Percentiles rank a stretch among this genome's conserved stretches.
Conservation (phyloP, 2,113 vertebrate species). For the Hucho hucho region DNA sequence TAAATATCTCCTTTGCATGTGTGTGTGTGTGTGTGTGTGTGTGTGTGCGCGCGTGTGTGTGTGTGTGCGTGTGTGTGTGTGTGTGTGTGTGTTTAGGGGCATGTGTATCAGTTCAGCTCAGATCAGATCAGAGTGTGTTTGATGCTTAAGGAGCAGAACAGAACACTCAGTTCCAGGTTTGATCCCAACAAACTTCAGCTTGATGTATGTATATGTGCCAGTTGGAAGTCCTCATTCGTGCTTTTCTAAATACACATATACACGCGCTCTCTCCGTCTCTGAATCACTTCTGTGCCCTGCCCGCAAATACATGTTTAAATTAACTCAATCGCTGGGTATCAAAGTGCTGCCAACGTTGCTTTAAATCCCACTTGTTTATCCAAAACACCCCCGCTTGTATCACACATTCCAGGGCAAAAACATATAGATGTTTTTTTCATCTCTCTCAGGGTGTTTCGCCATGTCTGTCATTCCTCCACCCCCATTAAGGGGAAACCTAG, state of each 20-base stretch:
- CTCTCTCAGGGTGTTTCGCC: conserved; percentile 33
- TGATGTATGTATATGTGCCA: conserved; percentile 2
- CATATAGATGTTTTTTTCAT: not conserved
- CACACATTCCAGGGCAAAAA: no score
- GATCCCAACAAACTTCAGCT: not conserved
- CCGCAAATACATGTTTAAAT: conserved; percentile 26
- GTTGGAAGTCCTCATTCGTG: conserved; percentile 21
- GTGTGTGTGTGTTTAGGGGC: not conserved
- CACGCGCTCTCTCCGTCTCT: not conserved
- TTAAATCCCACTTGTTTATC: conserved; percentile 48
- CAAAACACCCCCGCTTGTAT: not conserved
- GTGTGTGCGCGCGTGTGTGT: not conserved
- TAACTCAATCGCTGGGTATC: conserved; percentile 26
- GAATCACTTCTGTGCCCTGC: not conserved
- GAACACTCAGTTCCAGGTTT: not conserved
- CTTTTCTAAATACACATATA: conserved; percentile 11
- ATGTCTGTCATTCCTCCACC: not conserved
- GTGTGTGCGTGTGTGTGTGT: conserved; percentile 29
- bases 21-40: not conserved
- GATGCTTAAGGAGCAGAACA: not conserved
- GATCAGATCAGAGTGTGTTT: conserved; percentile 1
- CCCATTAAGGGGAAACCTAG: conserved; percentile 40
- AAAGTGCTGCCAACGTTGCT: conserved; percentile 36
- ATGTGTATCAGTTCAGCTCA: conserved; percentile 30
- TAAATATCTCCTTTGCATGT: no score